These are phyloP conservation scores for Nasua narica DNA, from an alignment of 2,797 vertebrate genomes.

Conservation along the genomic window DNA sequence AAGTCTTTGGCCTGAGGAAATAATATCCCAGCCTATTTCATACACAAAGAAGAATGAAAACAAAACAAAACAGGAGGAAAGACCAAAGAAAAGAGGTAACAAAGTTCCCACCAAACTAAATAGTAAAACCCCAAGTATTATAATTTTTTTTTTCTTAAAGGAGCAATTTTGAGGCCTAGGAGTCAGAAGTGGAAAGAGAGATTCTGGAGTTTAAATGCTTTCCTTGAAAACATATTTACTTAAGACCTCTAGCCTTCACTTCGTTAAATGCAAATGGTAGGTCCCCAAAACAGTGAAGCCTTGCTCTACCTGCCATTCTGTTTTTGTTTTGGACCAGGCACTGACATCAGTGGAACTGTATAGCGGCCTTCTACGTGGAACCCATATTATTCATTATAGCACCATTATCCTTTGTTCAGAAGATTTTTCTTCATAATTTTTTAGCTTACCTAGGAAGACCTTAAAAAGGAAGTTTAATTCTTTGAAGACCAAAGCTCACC, in stretches of 20 bases:
- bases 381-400: slow-evolving; percentile 79
- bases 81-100: slow-evolving; percentile 40
- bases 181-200: slow-evolving; percentile 50
- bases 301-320: slow-evolving; percentile 80
- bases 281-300: slow-evolving; percentile 77
- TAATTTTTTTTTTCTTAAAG: neutral
- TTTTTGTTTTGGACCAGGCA: slow-evolving; percentile 78
- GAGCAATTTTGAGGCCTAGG: slow-evolving; percentile 60
- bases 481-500: slow-evolving; percentile 99
- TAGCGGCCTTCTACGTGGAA: slow-evolving; percentile 74
- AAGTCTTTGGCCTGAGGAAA: slow-evolving; percentile 76
- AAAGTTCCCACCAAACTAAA: slow-evolving; percentile 48
- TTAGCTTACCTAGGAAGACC: slow-evolving; percentile 97
- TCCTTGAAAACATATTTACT: slow-evolving; percentile 67
- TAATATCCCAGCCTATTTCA: slow-evolving; percentile 14
- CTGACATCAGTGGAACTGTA: slow-evolving; percentile 74
- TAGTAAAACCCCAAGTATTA: slow-evolving; percentile 59
- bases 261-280: slow-evolving; percentile 75
- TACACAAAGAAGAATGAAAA: slow-evolving; percentile 25
- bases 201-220: slow-evolving; percentile 68
- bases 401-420: slow-evolving; percentile 88
- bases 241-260: slow-evolving; percentile 74
- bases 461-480: slow-evolving; percentile 98
- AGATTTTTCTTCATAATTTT: slow-evolving; percentile 93
- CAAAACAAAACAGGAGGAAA: neutral